Percentiles rank a stretch among this genome's conserved stretches.
Evolutionary conservation across 2,888 invertebrate genomes (phyloP).

Genomic region (Pseudococcus jackbeardsleyi): DNA sequence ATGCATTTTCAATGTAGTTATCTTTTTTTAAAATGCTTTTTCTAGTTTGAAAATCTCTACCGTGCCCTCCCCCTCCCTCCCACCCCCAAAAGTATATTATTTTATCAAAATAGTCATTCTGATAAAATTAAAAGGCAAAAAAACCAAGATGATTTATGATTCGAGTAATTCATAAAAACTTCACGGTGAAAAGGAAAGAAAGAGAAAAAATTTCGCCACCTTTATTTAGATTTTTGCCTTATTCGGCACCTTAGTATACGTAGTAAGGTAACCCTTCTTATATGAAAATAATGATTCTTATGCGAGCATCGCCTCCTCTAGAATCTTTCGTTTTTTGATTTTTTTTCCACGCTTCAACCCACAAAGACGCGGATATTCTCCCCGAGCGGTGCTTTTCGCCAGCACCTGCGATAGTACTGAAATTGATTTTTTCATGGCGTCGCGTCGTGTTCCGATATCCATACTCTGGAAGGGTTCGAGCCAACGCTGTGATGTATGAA

Average conservation of each 20-base stretch:
- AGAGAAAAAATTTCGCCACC: not conserved
- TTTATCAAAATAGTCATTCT: no score
- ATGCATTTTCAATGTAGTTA: no score
- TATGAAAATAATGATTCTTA: not conserved
- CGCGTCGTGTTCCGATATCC: not conserved
- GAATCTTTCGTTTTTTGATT: not conserved
- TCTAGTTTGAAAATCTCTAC: no score
- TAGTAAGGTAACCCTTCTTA: not conserved
- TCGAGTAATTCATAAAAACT: not conserved
- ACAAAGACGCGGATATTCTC: conserved; percentile 4
- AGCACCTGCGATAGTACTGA: conserved; percentile 26
- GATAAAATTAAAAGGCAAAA: not conserved
- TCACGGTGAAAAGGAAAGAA: not conserved
- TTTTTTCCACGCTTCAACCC: not conserved
- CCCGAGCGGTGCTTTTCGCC: not conserved
- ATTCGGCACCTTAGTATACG: not conserved
- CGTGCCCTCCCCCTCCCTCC: no score
- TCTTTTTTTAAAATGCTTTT: no score
- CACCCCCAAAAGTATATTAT: no score
- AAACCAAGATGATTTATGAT: not conserved
- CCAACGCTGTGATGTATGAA: not conserved
- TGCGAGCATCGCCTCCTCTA: not conserved
- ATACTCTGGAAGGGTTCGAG: not conserved
- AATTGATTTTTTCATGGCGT: conserved; percentile 12
- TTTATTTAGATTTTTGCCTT: not conserved